Base-by-base conservation (phyloP, 2,797 vertebrate species). In the Melanotaenia trifasciata region DNA sequence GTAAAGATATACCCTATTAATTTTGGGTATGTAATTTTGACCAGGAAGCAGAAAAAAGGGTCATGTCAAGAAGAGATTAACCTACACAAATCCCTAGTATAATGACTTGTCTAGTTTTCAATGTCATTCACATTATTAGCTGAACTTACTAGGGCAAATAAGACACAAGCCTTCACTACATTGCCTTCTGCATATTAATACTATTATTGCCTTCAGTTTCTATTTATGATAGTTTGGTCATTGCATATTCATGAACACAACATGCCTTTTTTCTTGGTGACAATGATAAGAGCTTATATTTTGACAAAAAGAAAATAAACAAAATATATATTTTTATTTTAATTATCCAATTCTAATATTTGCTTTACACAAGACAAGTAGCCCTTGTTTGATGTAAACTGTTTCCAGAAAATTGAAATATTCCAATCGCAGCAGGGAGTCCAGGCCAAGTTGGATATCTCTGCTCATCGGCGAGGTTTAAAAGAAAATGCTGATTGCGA, bases 371-470 rank as follows among this genome's bases (percentile, higher is more conserved):
- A 64, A 64, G 40, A 76, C 65, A 57, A 61, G 18, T 14, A 63
- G 35, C 22, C 13, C 4, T 73, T 63, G 28, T 60, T 60, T 61
- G 58, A 59, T 64, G 50, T 64, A 36, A 67, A 67, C 56, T 63
- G 14, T 75, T 65, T 80, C 45, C 50, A 59, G 70, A 60, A 71
- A 64, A 73, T 60, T 58, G 53, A 67, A 73, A 63, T n/a, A 5
- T 51, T 54, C 61, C 26, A 16, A 33, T 62, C 61, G 32, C 71
- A 70, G 67, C 63, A 5, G 74, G 79, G 24, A 76, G 63, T 62
- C 59, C 64, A 53, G 61, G 59, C 72, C 63, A 12, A 74, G 32
- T 22, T 26, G 54, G 33, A 45, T 67, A 51, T 67, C 67, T 54
- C 36, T 43, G 58, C 32, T 53, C 22, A 13, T 53, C 51, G 5